These are phyloP conservation scores for Punctoribates punctum DNA, from an alignment of 2,888 invertebrate species.

Conservation along the genomic window DNA sequence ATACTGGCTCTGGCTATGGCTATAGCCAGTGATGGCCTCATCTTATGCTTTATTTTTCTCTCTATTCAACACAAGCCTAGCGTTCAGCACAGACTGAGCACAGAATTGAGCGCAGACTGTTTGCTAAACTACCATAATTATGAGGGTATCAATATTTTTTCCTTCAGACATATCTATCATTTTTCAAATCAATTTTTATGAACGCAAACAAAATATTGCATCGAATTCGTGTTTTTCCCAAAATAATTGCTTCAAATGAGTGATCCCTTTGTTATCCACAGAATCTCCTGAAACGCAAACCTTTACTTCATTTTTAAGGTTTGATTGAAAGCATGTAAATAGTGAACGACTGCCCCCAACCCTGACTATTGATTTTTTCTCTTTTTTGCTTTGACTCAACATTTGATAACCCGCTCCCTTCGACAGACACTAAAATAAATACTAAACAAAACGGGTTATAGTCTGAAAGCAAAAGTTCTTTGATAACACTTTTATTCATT, in stretches of 20 bases:
- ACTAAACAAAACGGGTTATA: background rate
- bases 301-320: background rate
- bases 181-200: too few relatives aligned
- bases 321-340: background rate
- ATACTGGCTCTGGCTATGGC: too few relatives aligned
- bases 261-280: too few relatives aligned
- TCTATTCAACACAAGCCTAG: background rate
- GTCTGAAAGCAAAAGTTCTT: too few relatives aligned
- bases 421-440: too few relatives aligned
- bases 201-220: too few relatives aligned
- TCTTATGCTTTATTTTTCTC: background rate
- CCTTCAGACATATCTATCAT: background rate
- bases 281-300: too few relatives aligned
- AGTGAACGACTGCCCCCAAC: background rate
- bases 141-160: background rate
- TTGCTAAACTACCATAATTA: background rate
- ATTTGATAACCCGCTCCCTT: background rate
- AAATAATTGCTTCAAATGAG: too few relatives aligned
- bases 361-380: background rate
- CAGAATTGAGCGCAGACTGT: too few relatives aligned
- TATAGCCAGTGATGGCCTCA: constrained; percentile 13
- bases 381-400: background rate
- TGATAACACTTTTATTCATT: too few relatives aligned
- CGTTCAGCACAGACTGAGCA: background rate
- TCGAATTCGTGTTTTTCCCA: too few relatives aligned